A percentile compares a stretch with the other conserved stretches of the same genome.
Evolutionary conservation across 30 jellyfish, hydroid and myxozoan genomes (phyloP).

Genomic region (Phacellophora camtschatica): DNA sequence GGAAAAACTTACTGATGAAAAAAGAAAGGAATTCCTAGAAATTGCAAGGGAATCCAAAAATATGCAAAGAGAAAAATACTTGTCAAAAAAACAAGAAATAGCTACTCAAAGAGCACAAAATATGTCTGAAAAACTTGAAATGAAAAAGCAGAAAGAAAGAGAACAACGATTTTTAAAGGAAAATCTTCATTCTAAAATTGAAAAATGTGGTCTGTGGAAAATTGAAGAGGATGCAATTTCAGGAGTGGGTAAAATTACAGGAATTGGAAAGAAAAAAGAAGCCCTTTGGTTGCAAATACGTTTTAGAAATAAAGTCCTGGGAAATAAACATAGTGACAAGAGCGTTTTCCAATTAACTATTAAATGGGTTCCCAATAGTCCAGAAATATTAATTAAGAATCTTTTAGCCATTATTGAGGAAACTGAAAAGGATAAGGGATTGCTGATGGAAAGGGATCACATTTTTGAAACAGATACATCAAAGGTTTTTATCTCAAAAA

Average conservation of each 20-base stretch:
- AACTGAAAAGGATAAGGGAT: background rate
- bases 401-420: background rate
- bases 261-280: background rate
- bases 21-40: background rate
- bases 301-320: constrained; percentile 14
- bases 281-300: background rate
- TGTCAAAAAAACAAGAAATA: background rate
- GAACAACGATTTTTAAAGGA: background rate
- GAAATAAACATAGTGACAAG: background rate
- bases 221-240: background rate
- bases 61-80: background rate
- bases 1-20: background rate
- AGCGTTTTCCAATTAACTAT: background rate
- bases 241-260: background rate
- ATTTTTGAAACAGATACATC: background rate
- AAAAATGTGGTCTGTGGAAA: background rate
- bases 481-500: background rate
- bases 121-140: background rate
- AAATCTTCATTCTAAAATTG: background rate
- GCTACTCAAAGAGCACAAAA: background rate
- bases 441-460: background rate
- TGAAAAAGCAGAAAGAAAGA: background rate
- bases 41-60: constrained; percentile 14
- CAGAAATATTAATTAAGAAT: too few relatives aligned
- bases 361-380: too few relatives aligned